Base-by-base conservation (phyloP, 2,797 vertebrate genomes). In the Podarcis siculus region DNA sequence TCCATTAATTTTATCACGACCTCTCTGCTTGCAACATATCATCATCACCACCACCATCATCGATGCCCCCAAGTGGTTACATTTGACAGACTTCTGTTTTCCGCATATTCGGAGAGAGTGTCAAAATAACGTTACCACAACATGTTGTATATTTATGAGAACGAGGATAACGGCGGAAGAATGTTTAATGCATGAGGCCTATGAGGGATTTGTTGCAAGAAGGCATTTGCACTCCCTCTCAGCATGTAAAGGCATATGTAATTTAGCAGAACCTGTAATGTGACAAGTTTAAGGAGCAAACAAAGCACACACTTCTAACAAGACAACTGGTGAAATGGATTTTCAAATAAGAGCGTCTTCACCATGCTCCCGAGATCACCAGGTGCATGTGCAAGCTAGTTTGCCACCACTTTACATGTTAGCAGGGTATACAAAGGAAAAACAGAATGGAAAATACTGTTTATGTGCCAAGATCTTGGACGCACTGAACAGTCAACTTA, bases 191-290 rank as follows among this genome's bases (percentile, higher is more conserved):
- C 83, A 91, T 94, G 86, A 95, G 61, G 8, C 1, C 78, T 87
- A 55, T 17, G 58, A 89, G 85, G 83, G 92, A 92, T 94, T 92
- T 93, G 84, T 93, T 92, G 91, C 87, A 86, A 89, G 93, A 94
- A 92, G 73, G 42, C 82, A 25, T 89, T 92, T 90, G 87, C 82
- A 81, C 90, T 92, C 69, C 89, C 83, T 91, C 89, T 71, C 77
- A 90, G 88, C 71, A 83, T 90, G 85, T 85, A 86, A 55, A 91
- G 79, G 93, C 92, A 94, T 91, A 88, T 89, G 85, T 71, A 84
- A 93, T 89, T 95, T 90, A 88, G 84, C 90, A 89, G 87, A 81
- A 91, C 86, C 90, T 76, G 82, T 84, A 87, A 90, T 10, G 76
- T 87, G 61, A 77, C 82, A 92, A 91, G 88, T 90, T 94, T 83